These are phyloP conservation scores for Dipodomys spectabilis DNA, from an alignment of 2,113 vertebrate genomes.

Conservation along the genomic window DNA sequence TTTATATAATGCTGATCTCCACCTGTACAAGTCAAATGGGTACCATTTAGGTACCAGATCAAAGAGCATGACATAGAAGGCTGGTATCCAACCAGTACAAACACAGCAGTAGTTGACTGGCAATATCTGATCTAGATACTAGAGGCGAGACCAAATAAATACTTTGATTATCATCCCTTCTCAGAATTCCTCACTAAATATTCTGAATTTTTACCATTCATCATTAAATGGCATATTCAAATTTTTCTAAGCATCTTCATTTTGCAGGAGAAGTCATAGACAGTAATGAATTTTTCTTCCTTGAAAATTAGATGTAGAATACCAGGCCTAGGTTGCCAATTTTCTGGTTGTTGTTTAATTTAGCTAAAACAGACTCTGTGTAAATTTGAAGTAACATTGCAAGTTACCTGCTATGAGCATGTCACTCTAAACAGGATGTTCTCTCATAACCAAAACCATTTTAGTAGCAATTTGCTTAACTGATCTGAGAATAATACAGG, in stretches of 20 bases:
- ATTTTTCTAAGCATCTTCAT: background rate
- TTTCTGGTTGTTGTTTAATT: background rate
- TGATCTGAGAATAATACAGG: constrained; percentile 49
- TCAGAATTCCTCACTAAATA: background rate
- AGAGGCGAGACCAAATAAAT: background rate
- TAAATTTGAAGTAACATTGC: background rate
- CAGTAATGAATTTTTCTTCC: background rate
- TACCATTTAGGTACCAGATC: background rate
- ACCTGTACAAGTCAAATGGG: background rate
- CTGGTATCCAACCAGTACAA: background rate
- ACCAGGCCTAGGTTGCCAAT: background rate
- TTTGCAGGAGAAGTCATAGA: background rate
- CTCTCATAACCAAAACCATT: background rate
- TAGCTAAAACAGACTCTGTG: background rate
- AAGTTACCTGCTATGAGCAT: background rate
- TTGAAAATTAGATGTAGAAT: background rate
- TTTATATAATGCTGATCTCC: background rate
- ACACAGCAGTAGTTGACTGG: background rate
- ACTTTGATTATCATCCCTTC: background rate
- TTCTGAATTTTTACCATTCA: background rate
- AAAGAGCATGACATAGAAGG: background rate
- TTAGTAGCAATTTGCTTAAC: constrained; percentile 12
- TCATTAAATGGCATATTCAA: background rate
- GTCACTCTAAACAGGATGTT: background rate
- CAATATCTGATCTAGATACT: background rate